Evolutionary conservation across 1,140 invertebrate species (phyloP).

Genomic region (Sitophilus oryzae): DNA sequence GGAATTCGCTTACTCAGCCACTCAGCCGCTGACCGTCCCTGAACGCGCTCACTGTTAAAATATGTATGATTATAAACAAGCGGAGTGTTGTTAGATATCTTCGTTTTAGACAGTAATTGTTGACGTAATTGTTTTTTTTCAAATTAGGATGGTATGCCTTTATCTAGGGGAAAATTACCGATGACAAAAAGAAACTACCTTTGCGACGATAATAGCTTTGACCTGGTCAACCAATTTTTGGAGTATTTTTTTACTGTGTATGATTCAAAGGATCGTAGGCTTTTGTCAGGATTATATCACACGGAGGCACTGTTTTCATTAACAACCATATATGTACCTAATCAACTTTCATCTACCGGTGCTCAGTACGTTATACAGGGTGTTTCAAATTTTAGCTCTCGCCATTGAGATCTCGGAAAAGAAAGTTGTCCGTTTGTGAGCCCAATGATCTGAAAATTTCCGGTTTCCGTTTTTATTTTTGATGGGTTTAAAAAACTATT

Average conservation of each 20-base stretch:
- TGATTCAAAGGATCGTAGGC: slow-evolving; percentile 71
- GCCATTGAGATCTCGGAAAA: too few relatives aligned
- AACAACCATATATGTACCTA: slow-evolving; percentile 46
- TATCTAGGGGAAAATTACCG: slow-evolving; percentile 56
- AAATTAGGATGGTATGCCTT: slow-evolving; percentile 66
- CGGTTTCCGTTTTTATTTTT: too few relatives aligned
- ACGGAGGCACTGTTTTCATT: slow-evolving; percentile 73
- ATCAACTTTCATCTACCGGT: slow-evolving; percentile 38
- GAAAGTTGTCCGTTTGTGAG: too few relatives aligned
- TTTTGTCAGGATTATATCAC: slow-evolving; percentile 75
- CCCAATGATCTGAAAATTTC: too few relatives aligned
- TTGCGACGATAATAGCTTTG: slow-evolving; percentile 55
- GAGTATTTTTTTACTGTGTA: slow-evolving; percentile 79
- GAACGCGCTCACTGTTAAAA: too few relatives aligned
- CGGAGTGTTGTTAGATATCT: too few relatives aligned
- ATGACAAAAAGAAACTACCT: slow-evolving; percentile 61
- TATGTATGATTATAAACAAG: too few relatives aligned
- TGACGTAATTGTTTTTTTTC: slow-evolving; percentile 12
- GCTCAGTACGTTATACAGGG: slow-evolving; percentile 31
- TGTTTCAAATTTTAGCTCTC: too few relatives aligned
- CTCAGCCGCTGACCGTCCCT: too few relatives aligned
- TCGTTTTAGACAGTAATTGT: too few relatives aligned
- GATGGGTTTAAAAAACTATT: too few relatives aligned
- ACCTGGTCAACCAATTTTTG: slow-evolving; percentile 67
- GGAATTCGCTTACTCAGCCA: too few relatives aligned